Base-by-base conservation (phyloP, 1,140 invertebrate genomes). In the Trichoplusia ni region DNA sequence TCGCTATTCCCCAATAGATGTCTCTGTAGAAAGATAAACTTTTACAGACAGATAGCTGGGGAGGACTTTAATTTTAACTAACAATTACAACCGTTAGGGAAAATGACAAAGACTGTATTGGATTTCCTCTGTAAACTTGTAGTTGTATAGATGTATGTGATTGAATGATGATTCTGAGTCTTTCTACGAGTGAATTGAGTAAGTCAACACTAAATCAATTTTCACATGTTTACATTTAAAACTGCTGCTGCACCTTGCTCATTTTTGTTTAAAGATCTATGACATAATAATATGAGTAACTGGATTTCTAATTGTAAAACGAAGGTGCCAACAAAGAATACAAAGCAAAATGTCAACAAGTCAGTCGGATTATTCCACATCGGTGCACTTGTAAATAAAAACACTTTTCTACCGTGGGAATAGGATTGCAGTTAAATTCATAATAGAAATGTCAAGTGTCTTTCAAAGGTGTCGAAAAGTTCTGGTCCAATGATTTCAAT, bases 341-440 rank as follows among this genome's bases (percentile, higher is more conserved):
- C 51, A 67, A 47, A 47, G 8, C 47, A 42, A 63, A 54, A 53
- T 68, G 66, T 68, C 65, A 67, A 54, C 35, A 51, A 68, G 66
- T 68, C 66, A 63, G 13, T 54, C 27, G 35, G 59, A 58, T 68
- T 68, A 64, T 64, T 68, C 66, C 60, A 35, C 51, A 38, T 54
- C 51, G 40, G 6, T 37, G 42, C 8, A 19, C 47, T 54, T 58
- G 23, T 44, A 23, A 64, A 64, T 46, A 46, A 38, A 42, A 47
- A 54, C 13, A 38, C 27, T 54, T 64, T 49, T 7, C 35, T 29
- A 29, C 4, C 38, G 54, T 58, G 51, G 51, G 51, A 54, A 54
- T 54, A 25, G 19, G 18, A 54, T 54, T 40, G 33, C 27, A 37
- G 11, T 40, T 21, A 54, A 37, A 54, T 5, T 54, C 4, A 38